These are phyloP conservation scores for Muscicapa striata DNA, from an alignment of 2,797 vertebrate species.

Conservation along the genomic window DNA sequence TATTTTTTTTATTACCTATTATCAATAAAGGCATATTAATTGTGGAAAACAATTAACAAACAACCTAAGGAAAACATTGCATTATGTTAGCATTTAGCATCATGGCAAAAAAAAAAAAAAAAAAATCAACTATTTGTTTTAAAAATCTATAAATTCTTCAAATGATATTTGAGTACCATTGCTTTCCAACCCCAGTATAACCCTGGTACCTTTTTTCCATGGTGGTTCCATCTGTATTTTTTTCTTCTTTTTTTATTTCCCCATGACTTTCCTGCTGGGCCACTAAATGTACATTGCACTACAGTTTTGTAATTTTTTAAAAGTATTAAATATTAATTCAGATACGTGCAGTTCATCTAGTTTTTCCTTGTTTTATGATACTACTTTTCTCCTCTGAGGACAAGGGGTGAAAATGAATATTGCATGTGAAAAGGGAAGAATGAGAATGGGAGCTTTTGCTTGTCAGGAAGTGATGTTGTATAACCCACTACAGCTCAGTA, in stretches of 20 bases:
- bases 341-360: background rate
- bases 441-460: background rate
- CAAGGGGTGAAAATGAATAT: background rate
- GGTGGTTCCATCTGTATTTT: background rate
- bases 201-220: background rate
- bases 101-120: background rate
- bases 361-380: background rate
- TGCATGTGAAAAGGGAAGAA: background rate
- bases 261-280: background rate
- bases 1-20: background rate
- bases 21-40: background rate
- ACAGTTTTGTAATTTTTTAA: background rate
- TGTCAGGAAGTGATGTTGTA: background rate
- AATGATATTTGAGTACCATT: background rate
- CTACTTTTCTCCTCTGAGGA: background rate
- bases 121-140: background rate
- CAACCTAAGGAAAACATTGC: background rate
- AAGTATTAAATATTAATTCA: conserved; percentile 7
- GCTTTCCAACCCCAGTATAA: background rate
- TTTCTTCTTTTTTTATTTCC: background rate
- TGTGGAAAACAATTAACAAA: background rate
- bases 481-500: background rate
- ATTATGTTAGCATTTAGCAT: background rate
- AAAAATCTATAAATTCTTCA: background rate
- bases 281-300: background rate